These are phyloP conservation scores for Hypothenemus hampei DNA, from an alignment of 1,140 invertebrate genomes.

Conservation along the genomic window DNA sequence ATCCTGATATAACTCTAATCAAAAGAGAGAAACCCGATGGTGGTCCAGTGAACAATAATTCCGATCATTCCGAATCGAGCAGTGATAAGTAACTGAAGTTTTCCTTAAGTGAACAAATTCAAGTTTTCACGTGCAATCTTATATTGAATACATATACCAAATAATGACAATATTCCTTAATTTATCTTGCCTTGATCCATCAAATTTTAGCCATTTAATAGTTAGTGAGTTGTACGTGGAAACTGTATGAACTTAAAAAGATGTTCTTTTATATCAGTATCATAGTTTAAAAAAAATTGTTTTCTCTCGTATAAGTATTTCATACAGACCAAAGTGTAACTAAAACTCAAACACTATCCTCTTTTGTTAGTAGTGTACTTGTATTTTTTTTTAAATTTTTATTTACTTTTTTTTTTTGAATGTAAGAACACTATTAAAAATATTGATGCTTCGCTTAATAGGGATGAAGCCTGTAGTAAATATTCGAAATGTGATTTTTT, in stretches of 20 bases:
- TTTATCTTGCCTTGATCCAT: no score
- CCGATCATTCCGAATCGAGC: conserved; percentile 43
- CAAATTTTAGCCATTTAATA: no score
- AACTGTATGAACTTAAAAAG: conserved; percentile 7
- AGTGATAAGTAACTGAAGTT: conserved; percentile 30
- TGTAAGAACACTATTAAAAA: no score
- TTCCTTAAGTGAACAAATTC: not conserved
- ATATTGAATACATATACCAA: no score
- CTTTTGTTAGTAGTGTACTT: no score
- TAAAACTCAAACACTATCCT: conserved; percentile 42
- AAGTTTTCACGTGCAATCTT: not conserved
- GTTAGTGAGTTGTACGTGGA: not conserved
- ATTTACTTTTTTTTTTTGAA: no score
- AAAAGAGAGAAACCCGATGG: conserved; percentile 52
- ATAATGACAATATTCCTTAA: not conserved
- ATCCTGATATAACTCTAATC: conserved; percentile 59
- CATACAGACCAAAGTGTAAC: conserved; percentile 47
- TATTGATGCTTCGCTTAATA: no score
- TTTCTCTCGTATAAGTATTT: conserved; percentile 44
- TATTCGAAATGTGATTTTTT: no score
- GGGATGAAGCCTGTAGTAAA: no score
- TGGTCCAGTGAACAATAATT: conserved; percentile 48
- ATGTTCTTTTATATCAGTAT: conserved; percentile 15
- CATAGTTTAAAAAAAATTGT: conserved; percentile 11
- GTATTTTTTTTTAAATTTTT: no score